Conservation (phyloP, 2,797 vertebrate genomes). For the Pseudochaenichthys georgianus region DNA sequence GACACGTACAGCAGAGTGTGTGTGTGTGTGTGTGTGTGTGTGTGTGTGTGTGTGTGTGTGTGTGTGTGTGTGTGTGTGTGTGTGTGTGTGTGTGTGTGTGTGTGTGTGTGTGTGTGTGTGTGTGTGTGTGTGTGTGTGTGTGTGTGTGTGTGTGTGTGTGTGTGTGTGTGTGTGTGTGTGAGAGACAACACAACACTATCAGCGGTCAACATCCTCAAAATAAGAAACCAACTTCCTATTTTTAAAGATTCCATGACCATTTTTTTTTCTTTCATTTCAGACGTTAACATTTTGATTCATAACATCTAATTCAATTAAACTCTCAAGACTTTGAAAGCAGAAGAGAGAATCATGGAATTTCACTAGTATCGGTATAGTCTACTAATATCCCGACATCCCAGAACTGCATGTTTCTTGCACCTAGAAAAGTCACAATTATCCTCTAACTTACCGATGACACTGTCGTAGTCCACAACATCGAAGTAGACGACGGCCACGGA, state of each 20-base stretch:
- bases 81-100: too few relatives aligned
- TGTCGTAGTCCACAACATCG: conserved; percentile 96
- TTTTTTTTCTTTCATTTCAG: not conserved
- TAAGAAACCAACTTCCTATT: not conserved
- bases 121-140: not conserved
- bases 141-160: not conserved
- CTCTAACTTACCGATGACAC: conserved; percentile 89
- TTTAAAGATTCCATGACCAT: not conserved
- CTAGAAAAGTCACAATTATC: not conserved
- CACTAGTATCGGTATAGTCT: too few relatives aligned
- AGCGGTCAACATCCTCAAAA: not conserved
- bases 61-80: too few relatives aligned
- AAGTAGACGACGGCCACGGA: conserved; percentile 97
- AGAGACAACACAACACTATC: not conserved
- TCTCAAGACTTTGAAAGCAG: not conserved
- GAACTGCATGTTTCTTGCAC: not conserved
- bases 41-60: too few relatives aligned
- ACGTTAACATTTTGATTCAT: not conserved
- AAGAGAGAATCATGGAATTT: too few relatives aligned
- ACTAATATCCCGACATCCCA: not conserved
- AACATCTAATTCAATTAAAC: not conserved
- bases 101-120: not conserved
- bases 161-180: not conserved
- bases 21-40: not conserved
- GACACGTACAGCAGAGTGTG: not conserved